Percentiles rank a stretch among this genome's conserved stretches.
Evolutionary conservation across 2,797 vertebrate genomes (phyloP).

Genomic region (Rhyacichthys aspro): DNA sequence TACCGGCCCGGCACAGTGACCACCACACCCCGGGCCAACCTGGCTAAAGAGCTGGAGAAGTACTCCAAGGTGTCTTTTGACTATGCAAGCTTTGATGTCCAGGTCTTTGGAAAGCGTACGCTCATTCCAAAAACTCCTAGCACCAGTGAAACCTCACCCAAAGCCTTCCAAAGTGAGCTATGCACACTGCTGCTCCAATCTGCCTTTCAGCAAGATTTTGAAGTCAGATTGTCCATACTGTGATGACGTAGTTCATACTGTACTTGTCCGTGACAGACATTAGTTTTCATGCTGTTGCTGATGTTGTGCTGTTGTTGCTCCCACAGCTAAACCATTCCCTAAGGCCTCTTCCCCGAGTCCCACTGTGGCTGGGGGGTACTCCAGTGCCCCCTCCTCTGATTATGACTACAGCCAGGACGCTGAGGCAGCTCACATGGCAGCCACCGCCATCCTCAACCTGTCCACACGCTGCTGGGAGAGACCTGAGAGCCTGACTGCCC

Average conservation of each 20-base stretch:
- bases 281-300: background rate
- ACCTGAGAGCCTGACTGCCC: slow-evolving; percentile 92
- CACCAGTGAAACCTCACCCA: slow-evolving; percentile 92
- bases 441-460: slow-evolving; percentile 97
- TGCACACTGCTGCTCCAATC: background rate
- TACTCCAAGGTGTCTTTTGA: slow-evolving; percentile 99
- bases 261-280: too few species aligned
- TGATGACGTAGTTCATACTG: too few species aligned
- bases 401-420: slow-evolving; percentile 97
- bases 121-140: slow-evolving; percentile 96
- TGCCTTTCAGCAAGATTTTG: background rate
- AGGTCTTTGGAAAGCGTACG: slow-evolving; percentile 99
- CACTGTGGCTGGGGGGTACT: slow-evolving; percentile 84
- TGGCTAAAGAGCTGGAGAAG: slow-evolving; percentile 99
- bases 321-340: slow-evolving; percentile 79
- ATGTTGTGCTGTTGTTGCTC: slow-evolving; percentile 12
- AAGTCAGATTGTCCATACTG: background rate
- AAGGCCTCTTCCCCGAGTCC: slow-evolving; percentile 89
- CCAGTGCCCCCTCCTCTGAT: slow-evolving; percentile 89
- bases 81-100: slow-evolving; percentile 99
- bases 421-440: slow-evolving; percentile 97
- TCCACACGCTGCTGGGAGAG: slow-evolving; percentile 99
- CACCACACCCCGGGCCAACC: slow-evolving; percentile 92
- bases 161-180: slow-evolving; percentile 97
- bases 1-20: slow-evolving; percentile 91